phyloP scores from a whole-genome alignment of 2,888 invertebrate species.

The Diarsia mendica region DNA sequence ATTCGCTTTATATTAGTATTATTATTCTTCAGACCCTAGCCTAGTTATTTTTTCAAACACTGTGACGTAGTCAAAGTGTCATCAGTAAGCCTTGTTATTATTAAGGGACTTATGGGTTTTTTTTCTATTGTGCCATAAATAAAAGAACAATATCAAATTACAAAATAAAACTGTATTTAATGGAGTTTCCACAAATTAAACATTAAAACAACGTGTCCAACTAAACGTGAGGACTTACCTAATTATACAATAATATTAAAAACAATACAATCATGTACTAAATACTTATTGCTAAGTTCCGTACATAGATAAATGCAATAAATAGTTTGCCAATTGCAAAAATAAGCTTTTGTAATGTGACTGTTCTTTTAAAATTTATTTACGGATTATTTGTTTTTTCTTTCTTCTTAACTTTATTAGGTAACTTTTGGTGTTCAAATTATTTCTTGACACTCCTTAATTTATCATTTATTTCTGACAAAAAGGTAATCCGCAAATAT shows the following conservation, averaged over 20 bases:
- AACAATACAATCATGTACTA: slow-evolving; percentile 48
- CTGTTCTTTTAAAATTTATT: slow-evolving; percentile 12
- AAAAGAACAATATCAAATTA: slow-evolving; percentile 78
- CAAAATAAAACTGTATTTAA: slow-evolving; percentile 84
- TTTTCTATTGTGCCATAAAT: slow-evolving; percentile 51
- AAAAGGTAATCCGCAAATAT: slow-evolving; percentile 39
- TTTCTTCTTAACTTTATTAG: not conserved
- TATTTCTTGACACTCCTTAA: not conserved
- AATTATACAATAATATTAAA: slow-evolving; percentile 65
- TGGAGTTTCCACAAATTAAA: slow-evolving; percentile 69
- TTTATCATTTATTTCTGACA: not conserved
- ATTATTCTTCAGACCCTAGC: not conserved
- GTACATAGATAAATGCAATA: slow-evolving; percentile 62
- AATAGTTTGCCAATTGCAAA: slow-evolving; percentile 60
- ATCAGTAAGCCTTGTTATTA: not conserved
- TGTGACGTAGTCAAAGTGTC: not conserved
- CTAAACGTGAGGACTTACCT: slow-evolving; percentile 36
- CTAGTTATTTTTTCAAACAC: not conserved
- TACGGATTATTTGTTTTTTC: slow-evolving; percentile 22
- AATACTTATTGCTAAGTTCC: slow-evolving; percentile 49
- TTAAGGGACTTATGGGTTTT: not conserved
- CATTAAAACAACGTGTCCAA: slow-evolving; percentile 75
- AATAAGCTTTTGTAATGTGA: slow-evolving; percentile 28
- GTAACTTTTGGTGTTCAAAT: not conserved
- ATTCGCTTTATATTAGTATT: not conserved